Evolutionary conservation across 2,888 invertebrate species (phyloP).

Genomic region (Pristionchus arcanus): DNA sequence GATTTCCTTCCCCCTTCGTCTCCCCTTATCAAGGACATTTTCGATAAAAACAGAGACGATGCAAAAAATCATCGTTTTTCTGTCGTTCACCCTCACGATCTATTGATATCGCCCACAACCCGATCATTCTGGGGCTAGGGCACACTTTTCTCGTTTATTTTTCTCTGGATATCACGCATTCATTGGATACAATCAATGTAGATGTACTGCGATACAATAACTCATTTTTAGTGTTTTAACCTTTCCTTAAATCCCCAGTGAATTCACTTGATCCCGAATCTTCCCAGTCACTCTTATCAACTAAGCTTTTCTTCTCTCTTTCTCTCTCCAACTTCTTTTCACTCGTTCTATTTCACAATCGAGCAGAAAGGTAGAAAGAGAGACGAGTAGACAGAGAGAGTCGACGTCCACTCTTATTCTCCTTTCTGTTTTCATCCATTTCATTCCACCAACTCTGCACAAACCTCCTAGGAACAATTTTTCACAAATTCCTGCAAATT

Average conservation of each 20-base stretch:
- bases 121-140: not conserved
- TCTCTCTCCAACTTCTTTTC: constrained; percentile 7
- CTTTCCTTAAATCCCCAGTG: not conserved
- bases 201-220: no score
- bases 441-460: constrained; percentile 25
- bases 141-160: not conserved
- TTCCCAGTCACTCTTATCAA: constrained; percentile 12
- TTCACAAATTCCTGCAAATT: not conserved
- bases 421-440: constrained; percentile 14
- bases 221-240: not conserved
- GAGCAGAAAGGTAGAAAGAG: not conserved
- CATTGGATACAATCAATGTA: not conserved
- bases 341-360: constrained; percentile 47
- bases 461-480: not conserved
- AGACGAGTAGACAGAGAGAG: not conserved
- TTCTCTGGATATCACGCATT: not conserved
- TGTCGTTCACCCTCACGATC: not conserved
- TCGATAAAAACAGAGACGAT: not conserved
- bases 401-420: not conserved
- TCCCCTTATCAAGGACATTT: constrained; percentile 27
- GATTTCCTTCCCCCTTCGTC: not conserved
- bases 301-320: constrained; percentile 48
- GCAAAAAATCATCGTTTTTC: constrained; percentile 1
- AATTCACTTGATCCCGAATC: not conserved
- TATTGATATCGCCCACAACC: not conserved